phyloP scores from a whole-genome alignment of 2,797 vertebrate species.

The Parotocinclus haroldoi region DNA sequence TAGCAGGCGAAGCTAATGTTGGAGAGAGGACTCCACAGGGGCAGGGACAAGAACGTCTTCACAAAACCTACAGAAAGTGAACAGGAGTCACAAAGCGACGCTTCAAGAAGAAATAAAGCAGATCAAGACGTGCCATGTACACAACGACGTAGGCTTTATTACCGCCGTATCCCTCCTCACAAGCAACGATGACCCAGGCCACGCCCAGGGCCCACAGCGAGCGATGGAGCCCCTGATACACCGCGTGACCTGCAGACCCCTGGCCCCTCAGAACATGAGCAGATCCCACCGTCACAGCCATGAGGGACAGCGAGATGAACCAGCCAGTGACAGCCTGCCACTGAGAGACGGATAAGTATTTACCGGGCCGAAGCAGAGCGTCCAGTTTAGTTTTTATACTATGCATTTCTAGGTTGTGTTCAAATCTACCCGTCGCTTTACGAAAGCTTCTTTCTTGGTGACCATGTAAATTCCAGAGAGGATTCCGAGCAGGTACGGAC shows the following conservation, averaged over 20 bases:
- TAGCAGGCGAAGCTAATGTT: conserved; percentile 84
- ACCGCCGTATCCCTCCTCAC: conserved; percentile 82
- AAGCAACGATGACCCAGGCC: conserved; percentile 79
- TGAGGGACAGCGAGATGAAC: conserved; percentile 64
- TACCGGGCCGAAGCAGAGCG: too few species aligned
- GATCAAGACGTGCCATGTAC: too few species aligned
- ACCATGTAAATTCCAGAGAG: conserved; percentile 72
- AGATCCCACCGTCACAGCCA: conserved; percentile 67
- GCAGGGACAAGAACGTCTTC: conserved; percentile 67
- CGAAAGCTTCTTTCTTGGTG: conserved; percentile 59
- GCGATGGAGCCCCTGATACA: conserved; percentile 83
- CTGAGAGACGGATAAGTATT: conserved; percentile 53
- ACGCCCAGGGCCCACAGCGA: conserved; percentile 75
- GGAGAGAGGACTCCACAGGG: conserved; percentile 73
- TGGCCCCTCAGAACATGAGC: conserved; percentile 69
- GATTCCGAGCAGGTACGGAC: conserved; percentile 80
- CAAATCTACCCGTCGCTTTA: conserved; percentile 77
- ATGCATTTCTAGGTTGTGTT: neutral
- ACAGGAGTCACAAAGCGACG: neutral
- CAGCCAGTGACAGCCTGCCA: conserved; percentile 74
- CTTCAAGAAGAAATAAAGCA: neutral
- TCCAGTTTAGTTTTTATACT: too few species aligned
- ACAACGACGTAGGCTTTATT: neutral
- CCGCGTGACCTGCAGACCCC: conserved; percentile 58
- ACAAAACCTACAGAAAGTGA: conserved; percentile 64